Evolutionary conservation across 2,113 vertebrate genomes (phyloP).

Genomic region (Lasiurus cinereus): DNA sequence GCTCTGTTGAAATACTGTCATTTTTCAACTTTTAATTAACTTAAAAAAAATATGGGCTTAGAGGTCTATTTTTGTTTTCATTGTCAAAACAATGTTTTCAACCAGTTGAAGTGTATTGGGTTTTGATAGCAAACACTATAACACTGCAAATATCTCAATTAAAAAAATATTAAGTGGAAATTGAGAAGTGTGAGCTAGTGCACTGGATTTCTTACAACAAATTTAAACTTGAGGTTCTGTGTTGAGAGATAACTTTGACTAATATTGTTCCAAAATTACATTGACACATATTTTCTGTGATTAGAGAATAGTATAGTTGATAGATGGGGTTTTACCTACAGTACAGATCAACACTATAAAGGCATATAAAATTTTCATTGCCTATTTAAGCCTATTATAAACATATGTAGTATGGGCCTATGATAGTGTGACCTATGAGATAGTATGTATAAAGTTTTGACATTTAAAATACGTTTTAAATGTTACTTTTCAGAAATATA

Average conservation of each 20-base stretch:
- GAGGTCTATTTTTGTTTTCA: background rate
- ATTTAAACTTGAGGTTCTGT: conserved; percentile 5
- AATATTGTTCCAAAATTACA: background rate
- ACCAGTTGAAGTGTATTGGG: background rate
- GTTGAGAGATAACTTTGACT: background rate
- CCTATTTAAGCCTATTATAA: background rate
- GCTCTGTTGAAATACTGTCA: background rate
- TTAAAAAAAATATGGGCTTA: background rate
- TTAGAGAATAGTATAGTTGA: background rate
- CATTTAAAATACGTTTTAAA: background rate
- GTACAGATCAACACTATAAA: background rate
- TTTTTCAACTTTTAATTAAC: background rate
- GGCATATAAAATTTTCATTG: background rate
- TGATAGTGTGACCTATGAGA: background rate
- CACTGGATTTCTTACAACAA: background rate
- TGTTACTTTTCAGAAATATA: background rate
- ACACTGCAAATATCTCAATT: background rate
- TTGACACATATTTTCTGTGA: background rate
- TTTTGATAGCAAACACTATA: background rate
- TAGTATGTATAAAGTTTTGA: background rate
- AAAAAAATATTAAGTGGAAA: background rate
- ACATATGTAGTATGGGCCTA: background rate
- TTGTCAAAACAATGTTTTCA: conserved; percentile 9
- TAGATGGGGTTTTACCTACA: background rate
- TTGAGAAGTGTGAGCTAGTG: background rate